Evolutionary conservation across 1,140 invertebrate species (phyloP).

Genomic region (Aphelenchoides fujianensis): DNA sequence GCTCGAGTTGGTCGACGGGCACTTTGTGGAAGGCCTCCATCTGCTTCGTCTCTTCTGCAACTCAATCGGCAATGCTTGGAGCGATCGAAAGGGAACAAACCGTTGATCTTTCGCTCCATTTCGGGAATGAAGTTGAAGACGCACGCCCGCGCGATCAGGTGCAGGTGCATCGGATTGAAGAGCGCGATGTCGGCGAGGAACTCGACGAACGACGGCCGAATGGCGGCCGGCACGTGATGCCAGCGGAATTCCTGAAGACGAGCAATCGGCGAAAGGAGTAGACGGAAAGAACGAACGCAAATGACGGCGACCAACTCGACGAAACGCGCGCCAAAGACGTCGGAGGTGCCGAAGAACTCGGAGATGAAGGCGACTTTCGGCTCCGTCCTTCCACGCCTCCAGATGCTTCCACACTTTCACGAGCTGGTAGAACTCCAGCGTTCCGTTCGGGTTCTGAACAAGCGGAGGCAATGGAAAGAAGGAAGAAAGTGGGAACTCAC

Average conservation of each 20-base stretch:
- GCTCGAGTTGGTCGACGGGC: neutral
- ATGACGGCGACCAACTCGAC: neutral
- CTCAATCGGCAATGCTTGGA: too few species aligned
- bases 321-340: neutral
- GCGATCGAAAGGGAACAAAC: neutral
- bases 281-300: slow-evolving; percentile 3
- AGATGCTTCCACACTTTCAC: neutral
- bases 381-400: neutral
- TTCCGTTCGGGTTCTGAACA: neutral
- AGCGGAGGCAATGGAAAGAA: too few species aligned
- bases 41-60: neutral
- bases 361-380: neutral
- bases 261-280: neutral
- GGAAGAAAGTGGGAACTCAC: too few species aligned
- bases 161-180: neutral
- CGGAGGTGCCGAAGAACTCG: neutral
- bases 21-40: too few species aligned
- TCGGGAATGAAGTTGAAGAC: neutral
- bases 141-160: neutral
- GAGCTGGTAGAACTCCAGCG: neutral
- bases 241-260: neutral
- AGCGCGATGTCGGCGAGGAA: neutral
- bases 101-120: neutral
- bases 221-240: neutral
- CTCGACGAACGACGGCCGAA: neutral